A percentile compares a stretch with the other conserved stretches of the same genome.
phyloP scores from a whole-genome alignment of 2,797 vertebrate genomes.

The Sylvia borin region DNA sequence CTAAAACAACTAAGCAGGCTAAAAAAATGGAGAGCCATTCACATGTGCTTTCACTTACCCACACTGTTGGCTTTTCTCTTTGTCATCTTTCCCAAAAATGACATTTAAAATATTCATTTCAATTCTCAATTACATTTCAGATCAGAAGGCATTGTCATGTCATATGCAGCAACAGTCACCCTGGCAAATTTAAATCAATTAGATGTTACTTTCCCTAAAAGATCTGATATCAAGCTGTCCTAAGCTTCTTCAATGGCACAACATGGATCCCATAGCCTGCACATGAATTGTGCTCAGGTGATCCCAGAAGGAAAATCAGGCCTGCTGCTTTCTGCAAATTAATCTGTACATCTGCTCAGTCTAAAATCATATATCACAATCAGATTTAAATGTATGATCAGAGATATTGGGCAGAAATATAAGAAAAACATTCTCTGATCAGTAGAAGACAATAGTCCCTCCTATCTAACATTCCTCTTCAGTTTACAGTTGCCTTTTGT shows the following conservation, averaged over 20 bases:
- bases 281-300: neutral
- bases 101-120: neutral
- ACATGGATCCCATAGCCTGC: accelerated
- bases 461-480: neutral
- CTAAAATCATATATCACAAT: neutral
- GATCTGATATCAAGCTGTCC: neutral
- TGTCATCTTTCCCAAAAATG: neutral
- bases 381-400: neutral
- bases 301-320: neutral
- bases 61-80: neutral
- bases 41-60: neutral
- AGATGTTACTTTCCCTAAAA: neutral
- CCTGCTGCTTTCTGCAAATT: neutral
- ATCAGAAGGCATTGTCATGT: neutral
- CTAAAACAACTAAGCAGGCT: neutral
- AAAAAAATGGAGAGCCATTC: neutral
- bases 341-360: neutral
- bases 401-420: neutral
- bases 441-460: neutral
- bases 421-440: neutral
- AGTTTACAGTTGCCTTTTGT: neutral
- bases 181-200: neutral
- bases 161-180: neutral
- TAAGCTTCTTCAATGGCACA: neutral
- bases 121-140: neutral